phyloP scores from a whole-genome alignment of 2,888 invertebrate genomes.

The Amitus sp. region DNA sequence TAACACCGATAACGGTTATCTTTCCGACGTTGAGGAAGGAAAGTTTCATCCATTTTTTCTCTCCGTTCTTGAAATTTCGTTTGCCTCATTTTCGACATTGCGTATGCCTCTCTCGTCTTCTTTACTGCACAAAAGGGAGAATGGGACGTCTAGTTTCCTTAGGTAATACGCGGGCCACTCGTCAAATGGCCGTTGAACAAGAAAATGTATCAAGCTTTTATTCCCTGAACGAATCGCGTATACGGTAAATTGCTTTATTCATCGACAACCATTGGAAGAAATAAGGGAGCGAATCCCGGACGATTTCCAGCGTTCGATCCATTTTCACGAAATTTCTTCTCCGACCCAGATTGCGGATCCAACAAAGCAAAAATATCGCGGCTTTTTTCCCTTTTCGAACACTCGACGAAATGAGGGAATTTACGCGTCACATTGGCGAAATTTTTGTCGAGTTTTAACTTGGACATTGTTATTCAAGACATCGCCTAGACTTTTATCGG shows the following conservation, averaged over 20 bases:
- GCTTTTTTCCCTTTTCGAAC: too few species aligned
- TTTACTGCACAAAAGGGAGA: conserved; percentile 28
- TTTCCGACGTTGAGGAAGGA: too few species aligned
- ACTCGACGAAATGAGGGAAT: too few species aligned
- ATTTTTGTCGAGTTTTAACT: too few species aligned
- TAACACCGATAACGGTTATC: too few species aligned
- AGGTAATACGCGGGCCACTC: conserved; percentile 46
- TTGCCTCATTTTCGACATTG: not conserved
- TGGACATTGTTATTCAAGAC: conserved; percentile 30
- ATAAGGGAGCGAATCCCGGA: too few species aligned
- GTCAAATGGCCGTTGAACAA: conserved; percentile 46
- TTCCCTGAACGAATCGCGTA: conserved; percentile 22
- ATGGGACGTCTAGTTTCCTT: conserved; percentile 26
- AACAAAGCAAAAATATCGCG: too few species aligned
- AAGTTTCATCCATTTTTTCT: too few species aligned
- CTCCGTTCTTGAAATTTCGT: not conserved
- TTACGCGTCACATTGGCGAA: too few species aligned
- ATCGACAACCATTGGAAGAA: conserved; percentile 14
- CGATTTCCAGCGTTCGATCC: too few species aligned
- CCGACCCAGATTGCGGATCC: too few species aligned
- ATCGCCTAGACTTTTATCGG: conserved; percentile 20
- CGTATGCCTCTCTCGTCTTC: conserved; percentile 6
- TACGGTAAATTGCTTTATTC: conserved; percentile 43
- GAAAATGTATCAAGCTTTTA: conserved; percentile 33
- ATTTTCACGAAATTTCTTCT: too few species aligned